Percentiles rank a stretch among this genome's conserved stretches.
Evolutionary conservation across 2,797 vertebrate species (phyloP).

Genomic region (Alosa sapidissima): DNA sequence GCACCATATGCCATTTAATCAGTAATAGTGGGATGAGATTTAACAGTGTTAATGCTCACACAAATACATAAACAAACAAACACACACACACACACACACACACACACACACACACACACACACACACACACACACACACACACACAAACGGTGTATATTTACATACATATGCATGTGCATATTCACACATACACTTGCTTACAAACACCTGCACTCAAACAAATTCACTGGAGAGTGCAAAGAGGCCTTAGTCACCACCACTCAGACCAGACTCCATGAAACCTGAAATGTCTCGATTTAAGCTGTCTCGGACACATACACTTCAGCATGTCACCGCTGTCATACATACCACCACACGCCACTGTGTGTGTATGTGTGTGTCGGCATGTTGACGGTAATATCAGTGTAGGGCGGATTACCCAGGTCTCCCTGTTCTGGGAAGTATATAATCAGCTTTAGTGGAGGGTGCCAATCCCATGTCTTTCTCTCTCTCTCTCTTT

Average conservation of each 20-base stretch:
- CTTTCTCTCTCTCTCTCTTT: neutral
- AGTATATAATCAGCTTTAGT: conserved; percentile 63
- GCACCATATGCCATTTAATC: neutral
- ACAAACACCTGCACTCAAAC: neutral
- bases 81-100: too few species aligned
- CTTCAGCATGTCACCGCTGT: neutral
- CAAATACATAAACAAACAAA: neutral
- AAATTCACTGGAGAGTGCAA: neutral
- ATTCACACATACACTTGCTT: neutral
- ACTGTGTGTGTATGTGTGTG: neutral
- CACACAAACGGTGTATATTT: neutral
- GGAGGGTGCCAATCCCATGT: neutral
- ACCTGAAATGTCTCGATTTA: neutral
- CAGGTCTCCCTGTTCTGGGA: conserved; percentile 54
- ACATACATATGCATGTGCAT: too few species aligned
- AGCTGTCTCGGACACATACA: neutral
- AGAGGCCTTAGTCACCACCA: neutral
- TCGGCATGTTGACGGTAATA: conserved; percentile 34
- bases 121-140: neutral
- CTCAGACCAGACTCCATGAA: neutral
- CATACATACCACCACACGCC: too few species aligned
- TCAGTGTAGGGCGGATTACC: conserved; percentile 57
- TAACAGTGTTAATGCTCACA: neutral
- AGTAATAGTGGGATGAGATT: neutral
- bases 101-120: neutral